Base-by-base conservation (phyloP, 2,888 invertebrate genomes). In the Nymphalis c-album region DNA sequence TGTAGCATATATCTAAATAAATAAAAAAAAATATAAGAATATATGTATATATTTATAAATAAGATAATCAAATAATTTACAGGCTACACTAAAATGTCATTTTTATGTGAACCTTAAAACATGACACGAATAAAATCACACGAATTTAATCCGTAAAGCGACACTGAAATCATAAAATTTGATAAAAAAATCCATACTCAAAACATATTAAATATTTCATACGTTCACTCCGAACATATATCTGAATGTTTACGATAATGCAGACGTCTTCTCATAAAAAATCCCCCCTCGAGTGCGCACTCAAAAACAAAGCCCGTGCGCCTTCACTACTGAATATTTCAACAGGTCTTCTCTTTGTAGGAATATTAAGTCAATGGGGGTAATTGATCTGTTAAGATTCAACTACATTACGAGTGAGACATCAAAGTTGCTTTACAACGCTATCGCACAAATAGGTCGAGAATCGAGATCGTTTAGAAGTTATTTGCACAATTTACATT, bases 311-410 rank as follows among this genome's bases (percentile, higher is more conserved):
- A 86, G 86, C 87, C 31, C n/a, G 31, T 77, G 85, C 83, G 85
- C 82, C 82, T 83, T 72, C 75, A 77, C 87, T 86, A 72, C 79
- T 91, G 90, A 90, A 91, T 91, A 91, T 91, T 91, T 90, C 87
- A 91, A 86, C 82, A 87, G 86, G 85, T 85, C 87, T 87, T 87
- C 87, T 84, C 89, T 90, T 89, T 88, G 87, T 86, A 79, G 76
- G 85, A 88, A 90, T 89, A 91, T 91, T 91, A 92, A 92, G 91
- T 91, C 90, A 90, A 90, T 90, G 88, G 83, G 80, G 89, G 91
- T 92, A 91, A 92, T 92, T 91, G 91, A 91, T 90, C 91, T 87
- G 86, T 85, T 86, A 84, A 85, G 81, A 74, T 57, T 69, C 63
- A 46, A 65, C 60, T 71, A 69, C 69, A 67, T 71, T 67, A 68